These are phyloP conservation scores for Centropyge bicolor DNA, from an alignment of 2,797 vertebrate species.

Conservation along the genomic window DNA sequence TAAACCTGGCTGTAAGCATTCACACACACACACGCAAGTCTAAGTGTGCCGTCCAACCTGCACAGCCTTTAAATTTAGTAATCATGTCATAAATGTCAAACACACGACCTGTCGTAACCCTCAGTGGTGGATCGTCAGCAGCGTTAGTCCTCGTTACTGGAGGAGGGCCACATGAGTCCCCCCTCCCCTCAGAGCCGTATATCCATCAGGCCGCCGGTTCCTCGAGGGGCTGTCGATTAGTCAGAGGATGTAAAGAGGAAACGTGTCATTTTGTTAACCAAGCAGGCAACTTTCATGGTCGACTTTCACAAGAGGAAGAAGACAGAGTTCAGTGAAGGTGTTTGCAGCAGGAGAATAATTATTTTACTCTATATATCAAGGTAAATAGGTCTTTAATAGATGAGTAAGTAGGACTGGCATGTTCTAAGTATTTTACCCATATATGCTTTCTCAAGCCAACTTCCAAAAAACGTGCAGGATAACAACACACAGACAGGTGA, in stretches of 20 bases:
- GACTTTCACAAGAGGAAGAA: background rate
- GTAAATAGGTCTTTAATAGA: background rate
- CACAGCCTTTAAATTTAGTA: conserved; percentile 35
- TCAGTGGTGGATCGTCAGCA: conserved; percentile 18
- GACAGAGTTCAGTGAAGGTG: background rate
- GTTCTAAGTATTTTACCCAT: background rate
- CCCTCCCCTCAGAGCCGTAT: conserved; percentile 13
- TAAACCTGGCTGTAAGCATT: conserved; percentile 27
- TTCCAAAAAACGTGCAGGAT: background rate
- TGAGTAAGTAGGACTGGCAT: background rate
- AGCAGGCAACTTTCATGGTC: conserved; percentile 5
- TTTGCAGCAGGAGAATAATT: background rate
- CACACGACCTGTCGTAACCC: background rate
- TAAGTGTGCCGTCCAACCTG: conserved; percentile 35
- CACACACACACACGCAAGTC: conserved; percentile 14
- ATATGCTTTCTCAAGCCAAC: background rate
- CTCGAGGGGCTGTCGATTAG: conserved; percentile 39
- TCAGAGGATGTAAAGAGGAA: conserved; percentile 43
- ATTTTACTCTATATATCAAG: background rate
- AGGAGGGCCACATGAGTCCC: conserved; percentile 27
- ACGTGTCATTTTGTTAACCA: conserved; percentile 11
- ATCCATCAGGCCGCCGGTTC: conserved; percentile 38
- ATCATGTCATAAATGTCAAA: conserved; percentile 60
- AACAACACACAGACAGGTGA: background rate
- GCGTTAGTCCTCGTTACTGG: conserved; percentile 57